phyloP scores from a whole-genome alignment of 2,797 vertebrate species.

The Orientallactaga sibirica region DNA sequence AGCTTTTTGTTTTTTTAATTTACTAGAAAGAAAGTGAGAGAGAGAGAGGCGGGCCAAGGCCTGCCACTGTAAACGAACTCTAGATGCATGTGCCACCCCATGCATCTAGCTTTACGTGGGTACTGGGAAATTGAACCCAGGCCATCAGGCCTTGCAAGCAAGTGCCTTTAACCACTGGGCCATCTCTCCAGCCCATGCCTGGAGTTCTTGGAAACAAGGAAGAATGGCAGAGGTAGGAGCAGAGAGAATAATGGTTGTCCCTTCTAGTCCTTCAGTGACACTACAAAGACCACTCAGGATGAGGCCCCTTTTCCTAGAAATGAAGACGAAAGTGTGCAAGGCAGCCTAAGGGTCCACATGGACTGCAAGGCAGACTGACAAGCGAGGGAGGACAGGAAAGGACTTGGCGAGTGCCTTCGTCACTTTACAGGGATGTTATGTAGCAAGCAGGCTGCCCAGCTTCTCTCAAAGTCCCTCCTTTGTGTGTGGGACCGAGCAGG shows the following conservation, averaged over 20 bases:
- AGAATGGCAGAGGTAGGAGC: not conserved
- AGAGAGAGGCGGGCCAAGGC: too few relatives aligned
- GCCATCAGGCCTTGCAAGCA: too few relatives aligned
- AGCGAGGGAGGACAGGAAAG: too few relatives aligned
- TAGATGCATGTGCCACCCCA: too few relatives aligned
- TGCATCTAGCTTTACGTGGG: too few relatives aligned
- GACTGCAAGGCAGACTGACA: not conserved
- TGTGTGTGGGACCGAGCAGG: not conserved
- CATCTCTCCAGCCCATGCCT: not conserved
- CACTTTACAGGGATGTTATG: not conserved
- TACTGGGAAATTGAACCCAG: too few relatives aligned
- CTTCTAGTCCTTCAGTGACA: not conserved
- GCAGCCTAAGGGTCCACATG: not conserved
- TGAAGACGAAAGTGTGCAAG: rapidly evolving
- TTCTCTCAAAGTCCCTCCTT: not conserved
- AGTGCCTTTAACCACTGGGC: too few relatives aligned
- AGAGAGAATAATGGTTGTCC: not conserved
- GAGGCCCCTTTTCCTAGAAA: not conserved
- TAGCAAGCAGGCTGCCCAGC: not conserved
- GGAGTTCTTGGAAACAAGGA: not conserved
- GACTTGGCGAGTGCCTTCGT: not conserved
- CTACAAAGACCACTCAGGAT: not conserved
- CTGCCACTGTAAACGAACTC: too few relatives aligned
- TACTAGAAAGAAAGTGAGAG: too few relatives aligned
- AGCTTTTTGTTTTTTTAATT: too few relatives aligned